Conservation (phyloP, 2,797 vertebrate genomes). For the Tachyglossus aculeatus region DNA sequence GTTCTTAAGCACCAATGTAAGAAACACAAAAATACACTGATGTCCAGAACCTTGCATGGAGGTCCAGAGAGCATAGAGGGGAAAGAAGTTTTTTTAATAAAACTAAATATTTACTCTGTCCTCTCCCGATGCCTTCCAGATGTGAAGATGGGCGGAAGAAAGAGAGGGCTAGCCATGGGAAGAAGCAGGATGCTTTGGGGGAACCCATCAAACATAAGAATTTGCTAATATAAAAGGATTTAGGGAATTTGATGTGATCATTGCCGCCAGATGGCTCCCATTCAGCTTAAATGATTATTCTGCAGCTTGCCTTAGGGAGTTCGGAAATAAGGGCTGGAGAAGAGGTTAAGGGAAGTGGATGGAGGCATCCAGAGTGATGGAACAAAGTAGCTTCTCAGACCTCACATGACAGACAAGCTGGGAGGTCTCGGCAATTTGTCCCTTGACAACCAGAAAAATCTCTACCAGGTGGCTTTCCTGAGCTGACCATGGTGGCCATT, state of each 20-base stretch:
- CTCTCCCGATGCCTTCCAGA: conserved; percentile 53
- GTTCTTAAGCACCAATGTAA: not conserved
- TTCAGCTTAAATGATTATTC: not conserved
- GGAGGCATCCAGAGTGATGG: not conserved
- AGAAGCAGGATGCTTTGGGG: not conserved
- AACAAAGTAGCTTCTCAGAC: not conserved
- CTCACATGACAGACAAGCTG: too few relatives aligned
- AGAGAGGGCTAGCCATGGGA: not conserved
- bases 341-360: not conserved
- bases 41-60: not conserved
- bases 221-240: conserved; percentile 8
- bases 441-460: too few relatives aligned
- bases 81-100: not conserved
- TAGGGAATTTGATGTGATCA: not conserved
- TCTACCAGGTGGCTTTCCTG: too few relatives aligned
- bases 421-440: too few relatives aligned
- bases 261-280: conserved; percentile 24
- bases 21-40: not conserved
- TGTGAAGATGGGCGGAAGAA: conserved; percentile 17
- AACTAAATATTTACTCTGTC: conserved; percentile 34
- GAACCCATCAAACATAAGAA: not conserved
- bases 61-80: not conserved
- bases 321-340: not conserved
- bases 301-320: not conserved
- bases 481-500: too few relatives aligned